phyloP scores from a whole-genome alignment of 92 coral and sea anemone genomes.

The Diadumene lineata region DNA sequence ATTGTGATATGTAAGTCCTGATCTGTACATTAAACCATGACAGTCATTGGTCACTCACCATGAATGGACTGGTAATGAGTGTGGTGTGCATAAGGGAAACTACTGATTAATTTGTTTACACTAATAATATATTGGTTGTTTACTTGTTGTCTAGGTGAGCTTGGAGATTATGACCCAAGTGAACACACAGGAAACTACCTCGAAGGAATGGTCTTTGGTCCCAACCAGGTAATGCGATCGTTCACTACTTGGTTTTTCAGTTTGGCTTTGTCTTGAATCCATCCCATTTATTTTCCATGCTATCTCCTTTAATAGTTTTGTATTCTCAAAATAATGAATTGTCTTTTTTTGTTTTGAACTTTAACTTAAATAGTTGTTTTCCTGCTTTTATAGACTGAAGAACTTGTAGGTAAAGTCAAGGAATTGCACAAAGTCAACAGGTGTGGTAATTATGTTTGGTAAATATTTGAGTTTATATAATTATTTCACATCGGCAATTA shows the following conservation, averaged over 20 bases:
- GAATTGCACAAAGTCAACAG: slow-evolving; percentile 83
- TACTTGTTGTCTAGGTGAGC: slow-evolving; percentile 77
- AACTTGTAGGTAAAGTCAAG: slow-evolving; percentile 80
- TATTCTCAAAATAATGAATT: not conserved
- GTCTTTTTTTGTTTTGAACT: not conserved
- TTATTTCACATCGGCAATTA: not conserved
- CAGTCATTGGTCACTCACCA: too few relatives aligned
- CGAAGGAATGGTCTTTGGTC: slow-evolving; percentile 95
- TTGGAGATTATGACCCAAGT: slow-evolving; percentile 90
- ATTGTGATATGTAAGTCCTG: too few relatives aligned
- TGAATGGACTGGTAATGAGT: too few relatives aligned
- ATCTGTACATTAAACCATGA: too few relatives aligned
- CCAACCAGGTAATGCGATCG: slow-evolving; percentile 72
- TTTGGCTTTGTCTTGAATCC: not conserved
- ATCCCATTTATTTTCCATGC: not conserved
- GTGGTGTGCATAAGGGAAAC: too few relatives aligned
- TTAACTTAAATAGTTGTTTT: not conserved
- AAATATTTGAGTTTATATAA: too few relatives aligned
- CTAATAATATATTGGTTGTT: too few relatives aligned
- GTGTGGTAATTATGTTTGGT: slow-evolving; percentile 45
- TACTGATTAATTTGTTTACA: too few relatives aligned
- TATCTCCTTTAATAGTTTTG: not conserved
- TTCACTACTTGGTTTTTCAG: not conserved
- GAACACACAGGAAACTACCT: slow-evolving; percentile 83
- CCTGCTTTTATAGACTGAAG: slow-evolving; percentile 58